Conservation (phyloP, 2,113 vertebrate genomes). For the Oxyura jamaicensis region DNA sequence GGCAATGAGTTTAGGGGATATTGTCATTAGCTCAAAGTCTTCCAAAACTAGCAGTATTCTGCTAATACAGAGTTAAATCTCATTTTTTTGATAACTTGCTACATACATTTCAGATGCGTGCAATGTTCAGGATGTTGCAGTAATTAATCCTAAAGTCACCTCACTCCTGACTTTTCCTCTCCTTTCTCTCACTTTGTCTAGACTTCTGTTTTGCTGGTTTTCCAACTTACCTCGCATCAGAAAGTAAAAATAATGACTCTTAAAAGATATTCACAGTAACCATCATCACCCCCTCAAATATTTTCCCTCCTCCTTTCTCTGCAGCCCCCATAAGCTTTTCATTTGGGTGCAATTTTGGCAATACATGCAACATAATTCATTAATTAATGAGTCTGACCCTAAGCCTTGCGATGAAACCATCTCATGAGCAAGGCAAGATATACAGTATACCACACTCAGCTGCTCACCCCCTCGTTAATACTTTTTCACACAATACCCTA, state of each 20-base stretch:
- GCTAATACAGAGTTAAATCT: background rate
- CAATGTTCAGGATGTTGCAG: background rate
- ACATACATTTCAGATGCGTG: background rate
- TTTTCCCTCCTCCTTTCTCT: background rate
- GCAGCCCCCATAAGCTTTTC: background rate
- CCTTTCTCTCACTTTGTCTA: background rate
- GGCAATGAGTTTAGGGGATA: background rate
- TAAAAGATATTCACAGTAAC: background rate
- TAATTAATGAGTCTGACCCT: background rate
- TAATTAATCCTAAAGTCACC: background rate
- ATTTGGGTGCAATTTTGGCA: background rate
- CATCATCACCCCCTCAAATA: background rate
- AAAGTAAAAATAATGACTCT: background rate
- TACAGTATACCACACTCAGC: background rate
- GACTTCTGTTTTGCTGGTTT: background rate
- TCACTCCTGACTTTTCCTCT: background rate
- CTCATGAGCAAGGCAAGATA: background rate
- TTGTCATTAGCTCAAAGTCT: background rate
- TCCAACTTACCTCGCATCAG: background rate
- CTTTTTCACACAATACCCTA: background rate
- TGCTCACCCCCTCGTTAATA: background rate
- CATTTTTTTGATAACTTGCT: background rate
- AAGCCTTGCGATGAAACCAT: background rate
- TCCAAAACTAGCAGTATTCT: background rate
- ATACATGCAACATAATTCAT: background rate